A percentile compares a stretch with the other conserved stretches of the same genome.
Evolutionary conservation across 2,797 vertebrate species (phyloP).

Genomic region (Liasis olivaceus): DNA sequence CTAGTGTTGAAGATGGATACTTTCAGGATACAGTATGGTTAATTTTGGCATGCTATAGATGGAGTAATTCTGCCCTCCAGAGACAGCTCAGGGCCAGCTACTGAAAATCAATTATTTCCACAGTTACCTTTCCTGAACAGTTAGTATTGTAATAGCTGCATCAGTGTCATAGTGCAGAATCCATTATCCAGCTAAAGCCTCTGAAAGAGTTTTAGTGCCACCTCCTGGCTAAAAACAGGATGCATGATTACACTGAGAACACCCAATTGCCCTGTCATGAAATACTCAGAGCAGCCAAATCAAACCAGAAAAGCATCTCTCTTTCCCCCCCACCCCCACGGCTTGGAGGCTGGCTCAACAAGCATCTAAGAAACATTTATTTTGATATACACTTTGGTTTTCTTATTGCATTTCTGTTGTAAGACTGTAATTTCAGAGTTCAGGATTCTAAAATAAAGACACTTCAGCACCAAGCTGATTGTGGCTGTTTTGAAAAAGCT

Average conservation of each 20-base stretch:
- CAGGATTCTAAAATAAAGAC: background rate
- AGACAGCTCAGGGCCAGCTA: background rate
- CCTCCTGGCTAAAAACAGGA: conserved; percentile 1
- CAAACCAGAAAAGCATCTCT: background rate
- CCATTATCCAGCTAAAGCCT: background rate
- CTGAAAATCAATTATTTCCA: background rate
- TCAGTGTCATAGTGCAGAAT: background rate
- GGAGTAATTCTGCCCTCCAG: background rate
- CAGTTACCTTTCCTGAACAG: background rate
- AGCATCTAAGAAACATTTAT: background rate
- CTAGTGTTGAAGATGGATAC: conserved; percentile 68
- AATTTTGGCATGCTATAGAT: background rate
- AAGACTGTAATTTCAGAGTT: background rate
- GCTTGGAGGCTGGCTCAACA: background rate
- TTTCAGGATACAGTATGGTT: background rate
- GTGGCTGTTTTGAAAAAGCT: background rate
- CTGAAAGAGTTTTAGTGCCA: conserved; percentile 6
- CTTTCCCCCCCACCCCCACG: too few species aligned
- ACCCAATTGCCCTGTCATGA: background rate
- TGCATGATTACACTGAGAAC: background rate
- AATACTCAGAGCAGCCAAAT: background rate
- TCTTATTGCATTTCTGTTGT: background rate
- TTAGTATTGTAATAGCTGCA: background rate
- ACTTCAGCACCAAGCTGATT: background rate
- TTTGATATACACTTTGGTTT: background rate